Conservation (phyloP, 2,888 invertebrate genomes). For the Caenorhabditis macrosperma region DNA sequence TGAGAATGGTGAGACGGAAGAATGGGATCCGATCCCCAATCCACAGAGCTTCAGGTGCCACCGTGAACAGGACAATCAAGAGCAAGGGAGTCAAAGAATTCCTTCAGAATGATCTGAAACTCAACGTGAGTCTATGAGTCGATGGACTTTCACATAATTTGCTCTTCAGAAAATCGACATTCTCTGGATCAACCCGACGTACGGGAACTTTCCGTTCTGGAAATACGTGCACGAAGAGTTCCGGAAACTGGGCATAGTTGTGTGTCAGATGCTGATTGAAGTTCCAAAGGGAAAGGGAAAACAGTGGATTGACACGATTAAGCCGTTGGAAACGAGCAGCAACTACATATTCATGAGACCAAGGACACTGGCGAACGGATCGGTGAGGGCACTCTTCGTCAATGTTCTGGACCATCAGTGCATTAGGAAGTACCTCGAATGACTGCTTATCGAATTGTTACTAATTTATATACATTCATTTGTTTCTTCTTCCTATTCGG, state of each 20-base stretch:
- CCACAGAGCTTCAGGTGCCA: background rate
- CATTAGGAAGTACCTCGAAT: slow-evolving; percentile 24
- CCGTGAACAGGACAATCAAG: background rate
- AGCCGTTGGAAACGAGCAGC: slow-evolving; percentile 5
- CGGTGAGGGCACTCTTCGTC: slow-evolving; percentile 16
- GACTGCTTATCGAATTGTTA: background rate
- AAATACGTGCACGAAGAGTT: slow-evolving; percentile 16
- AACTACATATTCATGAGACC: slow-evolving; percentile 22
- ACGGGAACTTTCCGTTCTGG: slow-evolving; percentile 33
- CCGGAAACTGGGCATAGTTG: slow-evolving; percentile 7
- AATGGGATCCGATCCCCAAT: background rate
- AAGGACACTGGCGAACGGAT: slow-evolving; percentile 2
- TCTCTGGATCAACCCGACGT: slow-evolving; percentile 24
- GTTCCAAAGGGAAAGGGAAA: slow-evolving; percentile 11
- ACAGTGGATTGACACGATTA: slow-evolving; percentile 21
- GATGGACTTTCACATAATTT: background rate
- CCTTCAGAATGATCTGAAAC: background rate
- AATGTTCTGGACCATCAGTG: slow-evolving; percentile 17
- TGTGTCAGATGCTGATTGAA: slow-evolving; percentile 35
- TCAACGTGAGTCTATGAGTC: background rate
- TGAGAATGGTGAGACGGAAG: slow-evolving; percentile 2
- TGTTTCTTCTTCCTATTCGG: background rate
- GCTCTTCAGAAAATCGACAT: slow-evolving; percentile 30
- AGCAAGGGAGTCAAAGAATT: slow-evolving; percentile 8
- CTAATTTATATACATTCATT: background rate